phyloP scores from a whole-genome alignment of 2,113 vertebrate genomes.

The Odocoileus virginianus region DNA sequence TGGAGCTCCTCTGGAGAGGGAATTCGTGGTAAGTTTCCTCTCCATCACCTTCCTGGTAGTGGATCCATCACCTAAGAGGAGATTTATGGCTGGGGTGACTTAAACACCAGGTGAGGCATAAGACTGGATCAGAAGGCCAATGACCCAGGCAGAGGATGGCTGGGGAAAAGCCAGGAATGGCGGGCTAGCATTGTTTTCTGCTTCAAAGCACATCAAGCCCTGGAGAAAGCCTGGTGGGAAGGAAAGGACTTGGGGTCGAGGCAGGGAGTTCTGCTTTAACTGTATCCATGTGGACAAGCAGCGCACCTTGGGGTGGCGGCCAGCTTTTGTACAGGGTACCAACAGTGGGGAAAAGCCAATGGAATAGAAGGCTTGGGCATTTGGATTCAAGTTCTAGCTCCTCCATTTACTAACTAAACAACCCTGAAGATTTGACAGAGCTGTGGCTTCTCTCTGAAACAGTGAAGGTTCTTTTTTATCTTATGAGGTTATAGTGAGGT shows the following conservation, averaged over 20 bases:
- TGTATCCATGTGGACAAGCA: neutral
- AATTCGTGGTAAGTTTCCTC: neutral
- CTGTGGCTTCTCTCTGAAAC: neutral
- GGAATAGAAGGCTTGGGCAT: neutral
- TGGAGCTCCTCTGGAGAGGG: neutral
- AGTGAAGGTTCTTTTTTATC: neutral
- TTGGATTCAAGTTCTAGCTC: neutral
- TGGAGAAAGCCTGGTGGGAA: neutral
- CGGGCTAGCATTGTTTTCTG: neutral
- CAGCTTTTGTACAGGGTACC: neutral
- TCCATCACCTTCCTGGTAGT: neutral
- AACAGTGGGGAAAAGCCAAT: neutral
- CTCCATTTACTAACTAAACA: neutral
- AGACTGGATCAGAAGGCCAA: neutral
- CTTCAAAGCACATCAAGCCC: neutral
- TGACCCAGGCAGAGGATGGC: neutral
- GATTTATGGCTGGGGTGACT: neutral
- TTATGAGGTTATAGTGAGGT: neutral
- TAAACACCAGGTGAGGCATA: neutral
- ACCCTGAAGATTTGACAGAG: neutral
- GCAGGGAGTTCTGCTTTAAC: neutral
- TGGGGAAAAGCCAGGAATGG: neutral
- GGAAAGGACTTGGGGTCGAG: neutral
- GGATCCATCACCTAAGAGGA: neutral
- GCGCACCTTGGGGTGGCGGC: fast-evolving